Percentiles rank a stretch among this genome's conserved stretches.
Conservation (phyloP, 2,888 invertebrate species). For the Lamproptera curius region DNA sequence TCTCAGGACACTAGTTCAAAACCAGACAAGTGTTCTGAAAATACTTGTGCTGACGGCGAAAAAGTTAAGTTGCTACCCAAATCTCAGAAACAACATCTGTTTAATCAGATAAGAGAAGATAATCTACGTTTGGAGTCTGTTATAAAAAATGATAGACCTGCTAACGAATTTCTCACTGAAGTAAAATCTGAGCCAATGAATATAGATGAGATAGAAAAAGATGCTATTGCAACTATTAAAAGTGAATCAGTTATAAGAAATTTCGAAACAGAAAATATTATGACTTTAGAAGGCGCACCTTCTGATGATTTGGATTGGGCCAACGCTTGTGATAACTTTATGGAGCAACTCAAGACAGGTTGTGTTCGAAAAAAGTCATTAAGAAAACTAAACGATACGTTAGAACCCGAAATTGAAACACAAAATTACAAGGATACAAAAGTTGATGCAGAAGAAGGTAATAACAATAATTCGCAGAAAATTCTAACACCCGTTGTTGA, state of each 20-base stretch:
- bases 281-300: conserved; percentile 26
- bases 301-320: conserved; percentile 76
- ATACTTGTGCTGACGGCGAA: conserved; percentile 36
- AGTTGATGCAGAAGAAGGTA: background rate
- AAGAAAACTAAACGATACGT: conserved; percentile 65
- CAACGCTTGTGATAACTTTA: conserved; percentile 86
- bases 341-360: conserved; percentile 84
- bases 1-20: conserved; percentile 50
- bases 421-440: conserved; percentile 30
- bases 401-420: conserved; percentile 42
- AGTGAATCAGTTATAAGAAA: conserved; percentile 48
- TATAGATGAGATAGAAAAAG: conserved; percentile 81
- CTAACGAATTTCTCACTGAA: conserved; percentile 73
- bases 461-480: conserved; percentile 1
- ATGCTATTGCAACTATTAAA: conserved; percentile 68
- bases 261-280: conserved; percentile 31
- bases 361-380: conserved; percentile 76
- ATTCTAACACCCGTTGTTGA: conserved; percentile 23
- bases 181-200: conserved; percentile 83
- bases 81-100: conserved; percentile 64
- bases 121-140: conserved; percentile 71
- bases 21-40: conserved; percentile 37
- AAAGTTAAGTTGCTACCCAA: conserved; percentile 58
- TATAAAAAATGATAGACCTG: conserved; percentile 79
- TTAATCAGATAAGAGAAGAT: conserved; percentile 70